Evolutionary conservation across 2,888 invertebrate species (phyloP).

Genomic region (Oligia strigilis): DNA sequence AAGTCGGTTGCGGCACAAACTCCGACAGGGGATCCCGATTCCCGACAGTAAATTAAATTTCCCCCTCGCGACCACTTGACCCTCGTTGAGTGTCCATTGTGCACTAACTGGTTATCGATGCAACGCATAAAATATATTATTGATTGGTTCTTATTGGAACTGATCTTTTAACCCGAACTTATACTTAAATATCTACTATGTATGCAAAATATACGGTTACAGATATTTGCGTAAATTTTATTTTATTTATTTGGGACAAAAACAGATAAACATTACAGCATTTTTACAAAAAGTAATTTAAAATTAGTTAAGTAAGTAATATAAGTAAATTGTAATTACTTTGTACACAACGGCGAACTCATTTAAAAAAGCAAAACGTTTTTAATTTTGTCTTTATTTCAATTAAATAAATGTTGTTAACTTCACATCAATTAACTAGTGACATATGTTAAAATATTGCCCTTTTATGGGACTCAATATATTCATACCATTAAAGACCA

Average conservation of each 20-base stretch:
- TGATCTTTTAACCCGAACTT: slow-evolving; percentile 28
- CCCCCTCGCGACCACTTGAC: slow-evolving; percentile 81
- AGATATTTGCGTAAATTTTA: neutral
- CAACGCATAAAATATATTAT: slow-evolving; percentile 74
- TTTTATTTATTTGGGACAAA: too few species aligned
- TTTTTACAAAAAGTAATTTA: too few species aligned
- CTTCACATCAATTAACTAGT: slow-evolving; percentile 1
- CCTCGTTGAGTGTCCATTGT: slow-evolving; percentile 79
- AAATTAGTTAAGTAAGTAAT: too few species aligned
- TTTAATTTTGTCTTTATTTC: slow-evolving; percentile 2
- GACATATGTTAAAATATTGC: slow-evolving; percentile 23
- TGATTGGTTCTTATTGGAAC: slow-evolving; percentile 54
- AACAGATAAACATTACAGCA: too few species aligned
- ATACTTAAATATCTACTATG: neutral
- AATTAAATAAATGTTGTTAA: neutral
- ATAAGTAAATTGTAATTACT: neutral
- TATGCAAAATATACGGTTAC: neutral
- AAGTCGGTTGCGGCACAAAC: slow-evolving; percentile 75
- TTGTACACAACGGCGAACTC: neutral
- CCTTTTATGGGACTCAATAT: slow-evolving; percentile 16
- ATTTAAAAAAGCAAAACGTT: neutral
- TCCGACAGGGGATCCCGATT: slow-evolving; percentile 71
- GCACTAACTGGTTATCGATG: slow-evolving; percentile 80
- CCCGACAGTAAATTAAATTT: slow-evolving; percentile 82
- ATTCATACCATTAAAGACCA: slow-evolving; percentile 24